phyloP scores from a whole-genome alignment of 1,140 invertebrate genomes.

The Eueides isabella region DNA sequence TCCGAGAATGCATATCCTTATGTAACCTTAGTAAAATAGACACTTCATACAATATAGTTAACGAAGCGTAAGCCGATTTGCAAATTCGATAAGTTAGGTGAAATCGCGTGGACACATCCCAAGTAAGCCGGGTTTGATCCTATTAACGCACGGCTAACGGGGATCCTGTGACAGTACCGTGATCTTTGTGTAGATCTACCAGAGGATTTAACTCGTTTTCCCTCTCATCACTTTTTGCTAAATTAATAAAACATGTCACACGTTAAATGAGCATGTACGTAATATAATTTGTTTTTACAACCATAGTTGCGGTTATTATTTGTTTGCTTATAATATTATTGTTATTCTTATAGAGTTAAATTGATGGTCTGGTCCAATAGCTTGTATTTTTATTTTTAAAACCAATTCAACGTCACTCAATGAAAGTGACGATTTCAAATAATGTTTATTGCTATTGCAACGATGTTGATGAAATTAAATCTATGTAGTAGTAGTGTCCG shows the following conservation, averaged over 20 bases:
- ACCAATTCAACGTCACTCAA: neutral
- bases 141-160: constrained; percentile 78
- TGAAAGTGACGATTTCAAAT: neutral
- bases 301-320: neutral
- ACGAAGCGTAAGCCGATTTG: constrained; percentile 79
- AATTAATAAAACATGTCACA: constrained; percentile 33
- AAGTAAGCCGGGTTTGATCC: constrained; percentile 78
- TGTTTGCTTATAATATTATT: no score
- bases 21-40: constrained; percentile 37
- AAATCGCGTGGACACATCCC: constrained; percentile 78
- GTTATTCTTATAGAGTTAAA: no score
- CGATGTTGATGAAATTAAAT: no score
- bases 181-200: constrained; percentile 60
- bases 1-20: neutral
- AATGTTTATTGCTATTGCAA: no score
- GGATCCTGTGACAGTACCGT: constrained; percentile 67
- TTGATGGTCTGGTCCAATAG: no score
- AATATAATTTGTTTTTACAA: neutral
- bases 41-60: constrained; percentile 63
- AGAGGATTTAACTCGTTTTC: constrained; percentile 55
- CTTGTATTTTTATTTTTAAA: no score
- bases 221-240: constrained; percentile 52
- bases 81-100: constrained; percentile 80
- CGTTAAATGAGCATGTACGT: neutral
- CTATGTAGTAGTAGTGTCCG: no score